Evolutionary conservation across 1,140 invertebrate genomes (phyloP), one percentile per base, ranked within the genome.

Genomic region (Argopecten irradians): DNA sequence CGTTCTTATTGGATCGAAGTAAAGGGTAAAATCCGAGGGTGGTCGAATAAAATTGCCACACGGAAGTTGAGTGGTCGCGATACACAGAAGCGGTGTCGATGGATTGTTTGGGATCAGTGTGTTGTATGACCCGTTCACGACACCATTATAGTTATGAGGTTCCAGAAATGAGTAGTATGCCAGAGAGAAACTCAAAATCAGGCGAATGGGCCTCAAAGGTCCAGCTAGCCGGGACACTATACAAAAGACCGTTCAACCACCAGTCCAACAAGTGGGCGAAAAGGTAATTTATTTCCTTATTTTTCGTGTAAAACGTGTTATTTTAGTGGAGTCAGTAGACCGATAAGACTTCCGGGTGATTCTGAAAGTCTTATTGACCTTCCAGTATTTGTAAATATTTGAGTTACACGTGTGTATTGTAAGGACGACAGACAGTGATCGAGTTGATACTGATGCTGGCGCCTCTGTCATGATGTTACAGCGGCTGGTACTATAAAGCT

Each of bases 191-290:
- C 55, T 89, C 85, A 0, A 39, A 32, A 14, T 86, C 87, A 34
- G 84, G 88, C 5, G 92, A 91, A 86, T 91, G 92, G 89, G 85
- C 90, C 1, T 32, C 89, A 3, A 35, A 88, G 33, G 86, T 89
- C 16, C 93, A 93, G 89, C 71, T 92, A 33, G 55, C 84, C 55
- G 93, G 93, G 19, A 86, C 90, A 34, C 85, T 93, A 39, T 87
- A 89, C 22, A 93, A 93, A 71, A 92, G 90, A 86, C 92, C 93
- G 1, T 91, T 93, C 46, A 90, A 91, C 34, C 92, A 93, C 43
- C 90, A 90, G 39, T 93, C 92, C 28, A 93, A 89, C 86, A 93
- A 93, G 84, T 93, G 93, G 93, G 89, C 91, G 13, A 92, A 91
- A 90, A 91, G 93, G 93, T 93, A 84, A 85, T 82, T 28, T 71